Base-by-base conservation (phyloP, 2,888 invertebrate species). In the Yponomeuta sedellus region DNA sequence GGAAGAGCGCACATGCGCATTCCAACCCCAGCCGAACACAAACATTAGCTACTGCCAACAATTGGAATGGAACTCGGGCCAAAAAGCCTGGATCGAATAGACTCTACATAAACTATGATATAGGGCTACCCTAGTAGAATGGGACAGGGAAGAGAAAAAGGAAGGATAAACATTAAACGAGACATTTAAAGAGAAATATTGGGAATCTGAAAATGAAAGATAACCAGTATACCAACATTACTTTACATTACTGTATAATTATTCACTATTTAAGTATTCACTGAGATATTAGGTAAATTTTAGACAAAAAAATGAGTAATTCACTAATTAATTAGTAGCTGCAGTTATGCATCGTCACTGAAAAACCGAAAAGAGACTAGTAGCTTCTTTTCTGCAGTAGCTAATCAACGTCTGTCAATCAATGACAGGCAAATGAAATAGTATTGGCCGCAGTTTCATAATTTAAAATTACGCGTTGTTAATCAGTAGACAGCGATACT, bases 1-100 rank as follows among this genome's bases (percentile, higher is more conserved):
- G 89, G 90, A 90, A 84, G 79, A 74, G 77, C 72, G 88, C 89
- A 87, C 90, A 91, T 91, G 90, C 90, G 90, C 90, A 78, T 58
- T 71, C 40, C 40, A 10, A 5, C 34, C 22, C 52, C 64, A 12
- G n/a, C 56, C 61, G 11, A 64, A 64, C 56, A 34, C 64, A 64
- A 52, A 64, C 64, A 40, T 11, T 16, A 25, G 22, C 22, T 40
- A 11, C 20, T 56, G 64, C 64, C 64, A 64, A 64, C 64, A 64
- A 64, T 56, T 52, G 56, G n/a, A 52, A 16, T 25, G 52, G 64
- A 64, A 20, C 40, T 39, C 39, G 40, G 61, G 16, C 28, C 20
- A 59, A 20, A 20, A 11, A 59, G 59, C 20, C 59, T 25, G 59
- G 20, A 59, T 25, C 59, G 20, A 22, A 59, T 59, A 20, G 59